Base-by-base conservation (phyloP, 2,113 vertebrate genomes). In the Sinosuthora webbiana region DNA sequence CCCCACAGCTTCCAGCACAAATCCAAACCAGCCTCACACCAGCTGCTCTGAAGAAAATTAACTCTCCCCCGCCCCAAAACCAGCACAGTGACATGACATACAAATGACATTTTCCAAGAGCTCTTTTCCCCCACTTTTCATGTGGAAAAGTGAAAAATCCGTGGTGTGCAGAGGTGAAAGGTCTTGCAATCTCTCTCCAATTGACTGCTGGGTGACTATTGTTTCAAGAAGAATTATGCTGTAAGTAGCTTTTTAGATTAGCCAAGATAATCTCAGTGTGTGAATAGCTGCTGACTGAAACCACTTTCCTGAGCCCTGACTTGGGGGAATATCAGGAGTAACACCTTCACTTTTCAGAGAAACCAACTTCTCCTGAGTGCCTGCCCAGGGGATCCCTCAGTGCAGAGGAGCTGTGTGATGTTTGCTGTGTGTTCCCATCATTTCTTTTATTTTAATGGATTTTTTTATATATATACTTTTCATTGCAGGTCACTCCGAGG, bases 401-500 rank as follows among this genome's bases (percentile, higher is more conserved):
- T 81, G 49, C 7, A 25, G 69, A 83, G 91, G 73, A 94, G 92
- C 15, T 93, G 79, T 93, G 79, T 63, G 87, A 87, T 45, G 21
- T 71, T 82, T 73, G n/a, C n/a, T n/a, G 56, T 4, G 10, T 19
- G 15, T 77, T 93, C 60, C 55, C 31, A 73, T 4, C 0, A 1
- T 69, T 90, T 17, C 11, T 47, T 39, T 47, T 49, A 25, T 86
- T 89, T 94, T 42, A 75, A 33, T 88, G 50, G 20, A 19, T 47
- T 90, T 75, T 44, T 39, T 39, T 39, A 9, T 39, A n/a, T n/a
- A n/a, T 93, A 42, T 86, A 0, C 5, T 56, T 80, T 79, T 50
- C 84, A 47, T 94, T 62, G 8, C 96, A 99, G 98, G 93, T 98
- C 35, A 31, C 97, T 27, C 95, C 98, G 31, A 97, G 98, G 64